Percentiles rank a stretch among this genome's conserved stretches.
Conservation (phyloP, 2,888 invertebrate species). For the Caenorhabditis sinica region DNA sequence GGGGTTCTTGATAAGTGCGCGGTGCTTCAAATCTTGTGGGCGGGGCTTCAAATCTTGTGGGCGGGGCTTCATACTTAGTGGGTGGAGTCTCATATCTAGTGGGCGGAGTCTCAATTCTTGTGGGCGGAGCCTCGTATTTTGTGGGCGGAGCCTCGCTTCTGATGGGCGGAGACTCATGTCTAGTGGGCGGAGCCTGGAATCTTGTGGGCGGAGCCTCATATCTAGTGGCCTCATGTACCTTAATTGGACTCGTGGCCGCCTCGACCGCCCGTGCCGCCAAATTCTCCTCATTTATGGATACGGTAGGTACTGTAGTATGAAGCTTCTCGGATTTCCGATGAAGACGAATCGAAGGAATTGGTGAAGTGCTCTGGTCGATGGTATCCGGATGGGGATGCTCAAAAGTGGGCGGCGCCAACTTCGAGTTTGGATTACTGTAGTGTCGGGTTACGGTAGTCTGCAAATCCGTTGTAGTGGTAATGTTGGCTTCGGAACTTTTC, state of each 20-base stretch:
- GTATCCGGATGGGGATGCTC: slow-evolving; percentile 35
- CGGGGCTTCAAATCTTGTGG: neutral
- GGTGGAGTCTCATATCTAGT: neutral
- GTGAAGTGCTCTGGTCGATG: slow-evolving; percentile 69
- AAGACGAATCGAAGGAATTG: slow-evolving; percentile 67
- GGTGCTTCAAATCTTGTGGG: neutral
- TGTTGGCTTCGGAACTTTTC: slow-evolving; percentile 20
- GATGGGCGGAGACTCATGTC: neutral
- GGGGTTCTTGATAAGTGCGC: neutral
- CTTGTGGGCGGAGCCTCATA: slow-evolving; percentile 27
- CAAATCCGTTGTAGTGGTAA: slow-evolving; percentile 45
- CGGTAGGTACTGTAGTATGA: slow-evolving; percentile 26
- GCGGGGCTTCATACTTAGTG: neutral
- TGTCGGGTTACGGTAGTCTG: slow-evolving; percentile 53
- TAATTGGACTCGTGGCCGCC: slow-evolving; percentile 41
- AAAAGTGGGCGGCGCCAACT: slow-evolving; percentile 11
- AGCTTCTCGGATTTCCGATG: slow-evolving; percentile 22
- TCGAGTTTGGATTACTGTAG: slow-evolving; percentile 5
- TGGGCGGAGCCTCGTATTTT: neutral
- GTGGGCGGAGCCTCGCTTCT: neutral
- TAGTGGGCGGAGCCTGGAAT: neutral
- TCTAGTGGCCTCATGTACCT: slow-evolving; percentile 46
- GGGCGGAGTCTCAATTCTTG: neutral
- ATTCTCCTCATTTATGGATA: slow-evolving; percentile 27
- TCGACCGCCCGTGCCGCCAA: too few species aligned